Evolutionary conservation across 2,888 invertebrate genomes (phyloP).

Genomic region (Apamea epomidion): DNA sequence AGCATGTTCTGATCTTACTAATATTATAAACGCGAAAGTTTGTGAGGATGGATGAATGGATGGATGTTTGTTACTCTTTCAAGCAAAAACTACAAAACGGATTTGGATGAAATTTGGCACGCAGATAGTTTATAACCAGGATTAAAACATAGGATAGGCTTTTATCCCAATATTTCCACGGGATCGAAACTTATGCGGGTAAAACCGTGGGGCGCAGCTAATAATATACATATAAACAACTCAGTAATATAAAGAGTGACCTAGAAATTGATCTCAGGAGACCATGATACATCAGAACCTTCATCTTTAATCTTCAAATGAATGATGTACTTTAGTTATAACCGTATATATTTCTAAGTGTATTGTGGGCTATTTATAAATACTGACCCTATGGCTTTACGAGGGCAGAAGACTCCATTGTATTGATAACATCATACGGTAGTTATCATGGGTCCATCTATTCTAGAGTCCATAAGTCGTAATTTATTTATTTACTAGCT

Average conservation of each 20-base stretch:
- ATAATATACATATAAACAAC: background rate
- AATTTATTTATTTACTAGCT: background rate
- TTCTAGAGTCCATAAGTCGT: conserved; percentile 8
- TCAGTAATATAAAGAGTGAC: background rate
- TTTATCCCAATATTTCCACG: too few relatives aligned
- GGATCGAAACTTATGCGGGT: too few relatives aligned
- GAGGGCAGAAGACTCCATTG: conserved; percentile 49
- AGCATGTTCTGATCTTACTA: background rate
- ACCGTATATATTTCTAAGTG: background rate
- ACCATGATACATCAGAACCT: background rate
- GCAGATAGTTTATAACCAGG: too few relatives aligned
- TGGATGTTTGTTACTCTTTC: too few relatives aligned
- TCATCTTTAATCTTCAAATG: background rate
- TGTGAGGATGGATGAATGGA: too few relatives aligned
- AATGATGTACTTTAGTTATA: background rate
- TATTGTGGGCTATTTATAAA: conserved; percentile 39
- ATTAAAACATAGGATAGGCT: too few relatives aligned
- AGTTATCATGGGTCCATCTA: conserved; percentile 41
- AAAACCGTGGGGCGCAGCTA: background rate
- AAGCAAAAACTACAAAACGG: too few relatives aligned
- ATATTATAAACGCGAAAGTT: too few relatives aligned
- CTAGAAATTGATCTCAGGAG: background rate
- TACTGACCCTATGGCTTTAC: conserved; percentile 26
- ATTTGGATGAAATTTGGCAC: too few relatives aligned
- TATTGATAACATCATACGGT: conserved; percentile 46